These are phyloP conservation scores for Eurystomus gularis DNA, from an alignment of 2,113 vertebrate genomes.

Conservation along the genomic window DNA sequence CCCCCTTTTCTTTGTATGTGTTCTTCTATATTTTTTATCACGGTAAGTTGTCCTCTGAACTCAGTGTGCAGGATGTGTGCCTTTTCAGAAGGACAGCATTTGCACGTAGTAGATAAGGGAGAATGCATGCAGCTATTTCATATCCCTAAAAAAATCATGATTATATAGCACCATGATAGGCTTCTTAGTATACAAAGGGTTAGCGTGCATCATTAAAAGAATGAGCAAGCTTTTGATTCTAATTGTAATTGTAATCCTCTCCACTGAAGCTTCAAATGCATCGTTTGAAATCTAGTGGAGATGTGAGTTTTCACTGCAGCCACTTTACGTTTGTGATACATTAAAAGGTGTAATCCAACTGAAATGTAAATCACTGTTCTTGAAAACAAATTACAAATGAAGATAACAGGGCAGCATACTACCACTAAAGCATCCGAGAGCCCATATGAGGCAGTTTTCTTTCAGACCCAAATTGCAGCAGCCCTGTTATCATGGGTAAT, in stretches of 20 bases:
- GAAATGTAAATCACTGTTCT: conserved; percentile 96
- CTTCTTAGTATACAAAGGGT: conserved; percentile 75
- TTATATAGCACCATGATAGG: not conserved
- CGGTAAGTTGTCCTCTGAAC: not conserved
- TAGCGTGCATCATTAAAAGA: conserved; percentile 78
- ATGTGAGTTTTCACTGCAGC: conserved; percentile 72
- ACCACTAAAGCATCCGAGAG: conserved; percentile 79
- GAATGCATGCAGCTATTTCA: not conserved
- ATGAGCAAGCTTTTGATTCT: conserved; percentile 83
- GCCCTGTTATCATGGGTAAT: conserved; percentile 83
- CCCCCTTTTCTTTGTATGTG: not conserved
- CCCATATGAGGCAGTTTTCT: conserved; percentile 62
- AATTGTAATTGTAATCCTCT: conserved; percentile 90
- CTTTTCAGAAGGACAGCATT: not conserved
- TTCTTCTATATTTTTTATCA: not conserved
- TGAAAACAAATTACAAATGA: conserved; percentile 90
- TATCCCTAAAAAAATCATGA: not conserved
- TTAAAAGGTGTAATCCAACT: conserved; percentile 92
- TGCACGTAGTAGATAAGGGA: not conserved
- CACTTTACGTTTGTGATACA: conserved; percentile 79
- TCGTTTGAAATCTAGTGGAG: conserved; percentile 82
- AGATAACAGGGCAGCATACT: conserved; percentile 81
- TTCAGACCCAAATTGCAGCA: conserved; percentile 81
- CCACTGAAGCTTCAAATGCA: conserved; percentile 83
- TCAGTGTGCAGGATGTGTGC: not conserved